Conservation (phyloP, 2,888 invertebrate species). For the Phyllotreta striolata region DNA sequence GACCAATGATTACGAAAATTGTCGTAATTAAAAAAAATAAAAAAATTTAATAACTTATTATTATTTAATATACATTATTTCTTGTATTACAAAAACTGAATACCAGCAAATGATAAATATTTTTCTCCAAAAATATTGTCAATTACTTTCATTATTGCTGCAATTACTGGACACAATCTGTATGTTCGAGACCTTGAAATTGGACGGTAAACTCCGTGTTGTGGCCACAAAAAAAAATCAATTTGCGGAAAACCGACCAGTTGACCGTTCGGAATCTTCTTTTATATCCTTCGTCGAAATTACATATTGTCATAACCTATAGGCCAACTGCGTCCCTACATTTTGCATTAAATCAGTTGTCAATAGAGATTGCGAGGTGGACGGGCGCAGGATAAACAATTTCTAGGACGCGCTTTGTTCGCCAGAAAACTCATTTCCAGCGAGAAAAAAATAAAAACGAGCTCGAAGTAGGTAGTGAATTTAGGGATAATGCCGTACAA, state of each 20-base stretch:
- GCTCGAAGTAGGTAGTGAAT: slow-evolving; percentile 24
- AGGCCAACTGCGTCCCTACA: slow-evolving; percentile 10
- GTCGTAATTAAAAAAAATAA: too few relatives aligned
- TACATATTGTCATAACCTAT: slow-evolving; percentile 9
- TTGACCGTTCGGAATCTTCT: slow-evolving; percentile 2
- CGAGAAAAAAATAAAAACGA: slow-evolving; percentile 21
- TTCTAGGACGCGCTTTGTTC: slow-evolving; percentile 19
- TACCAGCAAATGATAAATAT: too few relatives aligned
- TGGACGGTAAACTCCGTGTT: too few relatives aligned
- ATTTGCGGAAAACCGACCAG: neutral
- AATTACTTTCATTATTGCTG: too few relatives aligned
- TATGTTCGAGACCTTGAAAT: too few relatives aligned
- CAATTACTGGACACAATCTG: too few relatives aligned
- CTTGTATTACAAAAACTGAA: too few relatives aligned
- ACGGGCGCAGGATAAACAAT: neutral
- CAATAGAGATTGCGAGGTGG: neutral
- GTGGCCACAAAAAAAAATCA: neutral
- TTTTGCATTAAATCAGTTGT: slow-evolving; percentile 17
- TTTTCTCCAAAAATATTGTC: too few relatives aligned
- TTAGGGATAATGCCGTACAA: slow-evolving; percentile 25
- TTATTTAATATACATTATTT: too few relatives aligned
- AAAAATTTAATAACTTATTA: too few relatives aligned
- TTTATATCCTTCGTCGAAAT: neutral
- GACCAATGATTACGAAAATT: too few relatives aligned
- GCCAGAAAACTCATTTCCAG: slow-evolving; percentile 28